These are phyloP conservation scores for Columba janthina DNA, from an alignment of 2,113 vertebrate genomes.

Conservation along the genomic window DNA sequence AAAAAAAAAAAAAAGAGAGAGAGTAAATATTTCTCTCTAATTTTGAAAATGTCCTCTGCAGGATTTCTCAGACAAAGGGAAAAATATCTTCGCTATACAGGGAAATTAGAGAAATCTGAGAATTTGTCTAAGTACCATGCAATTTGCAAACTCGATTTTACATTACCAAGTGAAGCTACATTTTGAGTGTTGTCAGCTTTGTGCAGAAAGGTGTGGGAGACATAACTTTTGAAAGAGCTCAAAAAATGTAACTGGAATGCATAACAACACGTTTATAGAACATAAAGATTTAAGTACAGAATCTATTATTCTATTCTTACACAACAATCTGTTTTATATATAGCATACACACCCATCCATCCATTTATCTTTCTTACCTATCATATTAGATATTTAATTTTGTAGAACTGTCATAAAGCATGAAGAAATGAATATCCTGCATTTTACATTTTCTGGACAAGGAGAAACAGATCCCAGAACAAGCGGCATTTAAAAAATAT, in stretches of 20 bases:
- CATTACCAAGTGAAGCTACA: background rate
- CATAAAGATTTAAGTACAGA: background rate
- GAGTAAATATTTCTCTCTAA: background rate
- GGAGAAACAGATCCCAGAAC: background rate
- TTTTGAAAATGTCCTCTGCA: background rate
- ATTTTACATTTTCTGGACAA: background rate
- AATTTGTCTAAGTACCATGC: background rate
- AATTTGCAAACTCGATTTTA: background rate
- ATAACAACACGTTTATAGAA: background rate
- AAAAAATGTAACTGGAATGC: background rate
- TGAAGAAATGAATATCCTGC: background rate
- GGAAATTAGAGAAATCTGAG: background rate
- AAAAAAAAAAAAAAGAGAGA: background rate
- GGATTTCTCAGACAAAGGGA: background rate
- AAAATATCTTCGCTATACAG: background rate
- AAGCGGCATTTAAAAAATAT: background rate
- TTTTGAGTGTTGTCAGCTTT: background rate
- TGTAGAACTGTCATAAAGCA: background rate
- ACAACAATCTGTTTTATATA: background rate
- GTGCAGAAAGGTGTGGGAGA: background rate
- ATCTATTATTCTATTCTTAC: background rate
- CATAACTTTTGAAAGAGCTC: background rate
- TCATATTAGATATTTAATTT: background rate
- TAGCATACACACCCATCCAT: background rate
- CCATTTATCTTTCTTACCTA: background rate